These are phyloP conservation scores for Dusona sp. DNA, from an alignment of 2,888 invertebrate genomes.

Conservation along the genomic window DNA sequence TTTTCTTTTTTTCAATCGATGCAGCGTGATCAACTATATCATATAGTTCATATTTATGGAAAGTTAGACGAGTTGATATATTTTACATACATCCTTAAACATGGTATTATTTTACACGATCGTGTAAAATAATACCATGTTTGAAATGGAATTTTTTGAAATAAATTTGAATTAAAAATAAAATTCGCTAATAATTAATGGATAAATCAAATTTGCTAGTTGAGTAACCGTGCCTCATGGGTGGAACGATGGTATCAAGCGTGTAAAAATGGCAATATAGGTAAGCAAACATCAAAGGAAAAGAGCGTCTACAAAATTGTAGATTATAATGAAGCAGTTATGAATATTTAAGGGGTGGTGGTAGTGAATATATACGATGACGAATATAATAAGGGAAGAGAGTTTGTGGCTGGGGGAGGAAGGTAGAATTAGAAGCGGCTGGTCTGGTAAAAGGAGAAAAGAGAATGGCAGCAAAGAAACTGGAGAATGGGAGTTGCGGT, in stretches of 20 bases:
- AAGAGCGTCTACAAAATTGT: conserved; percentile 31
- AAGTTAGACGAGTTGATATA: too few relatives aligned
- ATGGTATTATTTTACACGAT: too few relatives aligned
- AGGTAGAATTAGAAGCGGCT: not conserved
- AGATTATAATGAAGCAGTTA: conserved; percentile 33
- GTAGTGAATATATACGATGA: not conserved
- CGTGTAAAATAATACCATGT: too few relatives aligned
- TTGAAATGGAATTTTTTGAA: too few relatives aligned
- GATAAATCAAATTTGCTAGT: not conserved
- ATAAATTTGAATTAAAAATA: too few relatives aligned
- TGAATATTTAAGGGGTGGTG: conserved; percentile 28
- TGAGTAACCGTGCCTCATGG: not conserved
- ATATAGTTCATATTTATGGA: too few relatives aligned
- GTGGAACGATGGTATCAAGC: not conserved
- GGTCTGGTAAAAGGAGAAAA: conserved; percentile 12
- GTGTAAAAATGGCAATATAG: conserved; percentile 9
- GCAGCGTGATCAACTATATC: too few relatives aligned
- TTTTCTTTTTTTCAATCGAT: too few relatives aligned
- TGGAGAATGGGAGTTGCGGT: conserved; percentile 3
- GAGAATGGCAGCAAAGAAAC: conserved; percentile 32
- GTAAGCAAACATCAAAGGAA: conserved; percentile 15
- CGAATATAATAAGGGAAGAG: conserved; percentile 3
- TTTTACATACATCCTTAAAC: too few relatives aligned
- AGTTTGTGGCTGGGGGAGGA: not conserved
- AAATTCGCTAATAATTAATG: not conserved